phyloP scores from a whole-genome alignment of 2,888 invertebrate species.

The Campoplex nolae region DNA sequence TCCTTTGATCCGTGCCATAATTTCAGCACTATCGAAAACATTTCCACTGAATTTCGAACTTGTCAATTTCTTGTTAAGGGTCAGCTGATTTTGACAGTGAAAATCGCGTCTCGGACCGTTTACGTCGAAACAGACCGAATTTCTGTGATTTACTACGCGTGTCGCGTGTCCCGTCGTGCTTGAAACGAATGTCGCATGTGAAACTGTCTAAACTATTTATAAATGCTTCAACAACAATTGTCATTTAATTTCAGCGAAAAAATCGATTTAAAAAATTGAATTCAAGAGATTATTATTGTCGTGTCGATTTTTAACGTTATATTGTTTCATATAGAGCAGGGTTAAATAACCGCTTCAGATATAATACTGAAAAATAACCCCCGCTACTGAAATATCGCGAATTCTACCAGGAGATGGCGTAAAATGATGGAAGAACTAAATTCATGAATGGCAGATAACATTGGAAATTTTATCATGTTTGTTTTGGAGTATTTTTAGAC shows the following conservation, averaged over 20 bases:
- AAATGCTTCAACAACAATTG: not conserved
- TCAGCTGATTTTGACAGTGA: constrained; percentile 71
- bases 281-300: not conserved
- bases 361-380: not conserved
- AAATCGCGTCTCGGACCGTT: constrained; percentile 46
- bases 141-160: constrained; percentile 36
- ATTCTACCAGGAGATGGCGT: constrained; percentile 16
- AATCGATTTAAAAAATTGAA: not conserved
- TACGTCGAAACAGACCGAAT: constrained; percentile 35
- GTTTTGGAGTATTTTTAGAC: constrained; percentile 3
- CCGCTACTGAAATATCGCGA: not conserved
- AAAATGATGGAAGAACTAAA: not conserved
- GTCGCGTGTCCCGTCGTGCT: constrained; percentile 28
- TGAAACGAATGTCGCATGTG: not conserved
- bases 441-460: not conserved
- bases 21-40: constrained; percentile 38
- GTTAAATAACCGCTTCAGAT: not conserved
- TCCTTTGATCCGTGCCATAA: constrained; percentile 6
- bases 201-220: not conserved
- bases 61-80: constrained; percentile 41
- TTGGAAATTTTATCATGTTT: constrained; percentile 2
- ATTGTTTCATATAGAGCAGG: not conserved
- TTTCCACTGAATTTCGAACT: constrained; percentile 46
- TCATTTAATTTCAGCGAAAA: not conserved
- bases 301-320: not conserved